A percentile compares a stretch with the other conserved stretches of the same genome.
Conservation (phyloP, 2,113 vertebrate species). For the Centropus unirufus region DNA sequence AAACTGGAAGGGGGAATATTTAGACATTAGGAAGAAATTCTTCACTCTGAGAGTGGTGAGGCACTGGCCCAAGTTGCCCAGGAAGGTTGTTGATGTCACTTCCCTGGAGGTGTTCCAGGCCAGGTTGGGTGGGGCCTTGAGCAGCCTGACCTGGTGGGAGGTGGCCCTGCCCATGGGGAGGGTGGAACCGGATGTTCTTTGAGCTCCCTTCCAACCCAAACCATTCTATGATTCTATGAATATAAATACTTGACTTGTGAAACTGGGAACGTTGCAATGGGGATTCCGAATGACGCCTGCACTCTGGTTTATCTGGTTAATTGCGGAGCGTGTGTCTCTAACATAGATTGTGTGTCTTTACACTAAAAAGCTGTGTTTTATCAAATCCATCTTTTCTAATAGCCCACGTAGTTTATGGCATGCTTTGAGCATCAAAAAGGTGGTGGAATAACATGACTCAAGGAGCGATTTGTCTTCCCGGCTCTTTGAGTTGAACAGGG, state of each 20-base stretch:
- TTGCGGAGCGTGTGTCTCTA: not conserved
- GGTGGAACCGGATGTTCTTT: too few relatives aligned
- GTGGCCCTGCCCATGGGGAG: too few relatives aligned
- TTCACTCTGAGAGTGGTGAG: too few relatives aligned
- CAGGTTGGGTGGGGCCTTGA: too few relatives aligned
- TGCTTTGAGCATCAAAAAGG: not conserved
- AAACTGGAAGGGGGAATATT: too few relatives aligned
- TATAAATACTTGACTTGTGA: not conserved
- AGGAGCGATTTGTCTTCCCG: not conserved
- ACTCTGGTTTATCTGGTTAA: not conserved
- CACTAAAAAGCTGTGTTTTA: not conserved
- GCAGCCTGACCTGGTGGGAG: too few relatives aligned
- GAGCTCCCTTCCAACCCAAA: too few relatives aligned
- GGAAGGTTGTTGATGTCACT: too few relatives aligned
- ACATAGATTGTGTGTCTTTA: not conserved
- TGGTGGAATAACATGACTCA: not conserved
- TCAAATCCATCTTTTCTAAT: not conserved
- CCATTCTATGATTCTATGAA: too few relatives aligned
- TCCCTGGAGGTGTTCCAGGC: too few relatives aligned
- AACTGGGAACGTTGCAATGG: not conserved
- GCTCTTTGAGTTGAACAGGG: not conserved
- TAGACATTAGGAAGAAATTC: too few relatives aligned
- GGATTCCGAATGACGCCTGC: not conserved
- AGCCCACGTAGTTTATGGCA: rapidly evolving
- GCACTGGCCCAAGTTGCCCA: too few relatives aligned